Conservation (phyloP, 2,888 invertebrate species). For the Pemphredon lugubris region DNA sequence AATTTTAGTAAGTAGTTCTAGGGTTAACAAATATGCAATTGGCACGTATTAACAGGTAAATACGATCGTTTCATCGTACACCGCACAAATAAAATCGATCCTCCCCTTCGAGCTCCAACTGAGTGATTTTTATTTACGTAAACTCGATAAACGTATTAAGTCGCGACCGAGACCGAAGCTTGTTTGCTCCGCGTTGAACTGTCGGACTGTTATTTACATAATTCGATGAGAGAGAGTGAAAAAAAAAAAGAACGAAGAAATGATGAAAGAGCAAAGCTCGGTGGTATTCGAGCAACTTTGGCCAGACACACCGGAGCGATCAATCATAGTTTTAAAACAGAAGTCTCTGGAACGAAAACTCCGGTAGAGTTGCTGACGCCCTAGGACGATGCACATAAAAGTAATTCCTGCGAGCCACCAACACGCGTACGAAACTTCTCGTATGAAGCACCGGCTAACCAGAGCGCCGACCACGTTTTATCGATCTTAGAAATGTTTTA, state of each 20-base stretch:
- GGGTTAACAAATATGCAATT: too few species aligned
- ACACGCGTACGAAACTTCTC: slow-evolving; percentile 23
- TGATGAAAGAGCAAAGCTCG: not conserved
- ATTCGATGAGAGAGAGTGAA: not conserved
- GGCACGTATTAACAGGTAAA: too few species aligned
- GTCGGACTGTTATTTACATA: too few species aligned
- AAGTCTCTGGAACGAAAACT: slow-evolving; percentile 45
- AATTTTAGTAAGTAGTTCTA: too few species aligned
- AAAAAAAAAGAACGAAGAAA: slow-evolving; percentile 1
- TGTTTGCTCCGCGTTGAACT: too few species aligned
- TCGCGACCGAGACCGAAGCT: too few species aligned
- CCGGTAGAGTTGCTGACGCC: slow-evolving; percentile 27
- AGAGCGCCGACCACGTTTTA: slow-evolving; percentile 32
- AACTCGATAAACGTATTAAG: too few species aligned
- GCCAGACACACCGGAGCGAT: slow-evolving; percentile 33
- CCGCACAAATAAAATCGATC: too few species aligned
- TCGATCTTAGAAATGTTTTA: slow-evolving; percentile 37
- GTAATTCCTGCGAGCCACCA: slow-evolving; percentile 36
- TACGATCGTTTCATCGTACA: too few species aligned
- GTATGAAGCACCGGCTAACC: slow-evolving; percentile 19
- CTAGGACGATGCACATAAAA: slow-evolving; percentile 45
- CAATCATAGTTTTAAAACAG: slow-evolving; percentile 52
- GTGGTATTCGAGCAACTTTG: slow-evolving; percentile 8
- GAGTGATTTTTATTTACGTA: too few species aligned
- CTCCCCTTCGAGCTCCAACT: too few species aligned